These are phyloP conservation scores for Chromis chromis DNA, from an alignment of 2,797 vertebrate genomes.

Conservation along the genomic window DNA sequence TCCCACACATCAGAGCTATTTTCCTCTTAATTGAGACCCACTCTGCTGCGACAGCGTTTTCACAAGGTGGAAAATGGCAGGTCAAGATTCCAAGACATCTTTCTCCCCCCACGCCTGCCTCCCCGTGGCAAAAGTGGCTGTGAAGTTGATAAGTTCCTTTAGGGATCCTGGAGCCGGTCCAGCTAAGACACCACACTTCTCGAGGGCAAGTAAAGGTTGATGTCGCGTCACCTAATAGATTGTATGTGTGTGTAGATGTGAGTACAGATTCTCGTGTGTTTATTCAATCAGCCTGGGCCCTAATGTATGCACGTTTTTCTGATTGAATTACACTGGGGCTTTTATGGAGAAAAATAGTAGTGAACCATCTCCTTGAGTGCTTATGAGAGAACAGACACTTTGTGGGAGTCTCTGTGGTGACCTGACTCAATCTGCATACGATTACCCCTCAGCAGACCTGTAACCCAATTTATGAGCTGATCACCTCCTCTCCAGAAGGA, in stretches of 20 bases:
- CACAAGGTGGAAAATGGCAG: conserved; percentile 73
- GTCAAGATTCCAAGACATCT: conserved; percentile 70
- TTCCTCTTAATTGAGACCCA: conserved; percentile 78
- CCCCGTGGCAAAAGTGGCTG: conserved; percentile 55
- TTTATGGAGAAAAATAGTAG: conserved; percentile 70
- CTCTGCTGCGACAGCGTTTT: conserved; percentile 77
- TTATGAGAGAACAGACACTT: conserved; percentile 64
- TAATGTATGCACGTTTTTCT: conserved; percentile 56
- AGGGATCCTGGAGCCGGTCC: conserved; percentile 58
- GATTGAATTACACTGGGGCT: conserved; percentile 66
- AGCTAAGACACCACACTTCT: conserved; percentile 55
- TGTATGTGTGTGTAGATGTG: conserved; percentile 8
- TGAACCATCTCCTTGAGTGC: conserved; percentile 56
- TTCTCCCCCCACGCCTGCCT: conserved; percentile 12
- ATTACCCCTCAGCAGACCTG: conserved; percentile 75
- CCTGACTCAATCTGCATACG: conserved; percentile 76
- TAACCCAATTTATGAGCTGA: conserved; percentile 74
- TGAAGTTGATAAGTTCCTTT: conserved; percentile 76
- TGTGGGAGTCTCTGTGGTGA: conserved; percentile 63
- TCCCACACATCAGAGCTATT: conserved; percentile 69
- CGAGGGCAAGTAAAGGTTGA: conserved; percentile 69
- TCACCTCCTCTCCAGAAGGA: conserved; percentile 56
- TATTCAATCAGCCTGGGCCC: conserved; percentile 44
- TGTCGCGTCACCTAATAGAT: conserved; percentile 45
- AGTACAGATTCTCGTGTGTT: conserved; percentile 44